Evolutionary conservation across 1,140 invertebrate genomes (phyloP).

Genomic region (Cyclargus thomasi): DNA sequence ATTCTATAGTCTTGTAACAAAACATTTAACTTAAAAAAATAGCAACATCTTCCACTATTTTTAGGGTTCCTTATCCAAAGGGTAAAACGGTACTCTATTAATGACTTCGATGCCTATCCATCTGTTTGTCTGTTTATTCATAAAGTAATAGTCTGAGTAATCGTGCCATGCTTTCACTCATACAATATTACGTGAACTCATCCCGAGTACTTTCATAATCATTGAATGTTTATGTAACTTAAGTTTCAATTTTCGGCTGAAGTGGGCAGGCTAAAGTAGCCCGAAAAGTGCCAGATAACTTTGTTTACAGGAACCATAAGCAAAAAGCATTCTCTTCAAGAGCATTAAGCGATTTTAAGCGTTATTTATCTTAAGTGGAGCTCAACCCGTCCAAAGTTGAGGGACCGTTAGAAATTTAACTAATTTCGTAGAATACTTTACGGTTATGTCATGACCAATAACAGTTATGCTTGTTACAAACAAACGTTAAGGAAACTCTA

Average conservation of each 20-base stretch:
- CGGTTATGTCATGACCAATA: constrained; percentile 8
- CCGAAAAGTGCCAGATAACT: neutral
- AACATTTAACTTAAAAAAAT: too few relatives aligned
- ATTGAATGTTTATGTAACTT: too few relatives aligned
- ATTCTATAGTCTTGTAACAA: too few relatives aligned
- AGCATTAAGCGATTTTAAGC: neutral
- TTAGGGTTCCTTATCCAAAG: too few relatives aligned
- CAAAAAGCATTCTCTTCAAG: neutral
- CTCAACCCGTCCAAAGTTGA: neutral
- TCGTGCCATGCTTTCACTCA: too few relatives aligned
- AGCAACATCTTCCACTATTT: too few relatives aligned
- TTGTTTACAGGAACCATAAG: constrained; percentile 1
- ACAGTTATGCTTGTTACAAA: neutral
- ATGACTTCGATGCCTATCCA: too few relatives aligned
- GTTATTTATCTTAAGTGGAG: constrained; percentile 10
- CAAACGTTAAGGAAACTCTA: neutral
- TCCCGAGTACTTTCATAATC: too few relatives aligned
- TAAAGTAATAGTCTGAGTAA: too few relatives aligned
- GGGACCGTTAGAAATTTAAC: constrained; percentile 7
- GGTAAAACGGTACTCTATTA: too few relatives aligned
- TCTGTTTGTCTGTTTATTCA: too few relatives aligned
- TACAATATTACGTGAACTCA: too few relatives aligned
- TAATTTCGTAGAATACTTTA: constrained; percentile 14
- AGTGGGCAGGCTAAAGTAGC: neutral
- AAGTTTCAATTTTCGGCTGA: neutral